A percentile compares a stretch with the other conserved stretches of the same genome.
These are phyloP conservation scores for Aplochiton taeniatus DNA, from an alignment of 2,797 vertebrate genomes.

Conservation along the genomic window DNA sequence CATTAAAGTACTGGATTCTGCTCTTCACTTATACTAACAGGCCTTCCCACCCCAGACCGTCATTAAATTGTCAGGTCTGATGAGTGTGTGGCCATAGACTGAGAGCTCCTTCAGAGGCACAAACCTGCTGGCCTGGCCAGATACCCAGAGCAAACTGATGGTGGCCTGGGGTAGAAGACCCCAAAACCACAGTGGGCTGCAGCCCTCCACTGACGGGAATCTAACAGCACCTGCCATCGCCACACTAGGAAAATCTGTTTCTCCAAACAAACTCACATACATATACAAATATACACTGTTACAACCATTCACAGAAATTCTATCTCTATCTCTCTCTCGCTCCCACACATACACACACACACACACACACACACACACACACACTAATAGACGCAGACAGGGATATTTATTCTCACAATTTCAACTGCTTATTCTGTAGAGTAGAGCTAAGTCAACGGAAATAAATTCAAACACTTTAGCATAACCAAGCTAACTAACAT, in stretches of 20 bases:
- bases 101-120: conserved; percentile 48
- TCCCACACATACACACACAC: no score
- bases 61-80: conserved; percentile 66
- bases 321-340: neutral
- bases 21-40: conserved; percentile 37
- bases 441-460: neutral
- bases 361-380: no score
- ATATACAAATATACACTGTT: neutral
- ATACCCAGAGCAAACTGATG: conserved; percentile 43
- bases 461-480: conserved; percentile 4
- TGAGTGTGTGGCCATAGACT: conserved; percentile 55
- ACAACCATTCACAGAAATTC: neutral
- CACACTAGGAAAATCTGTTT: no score
- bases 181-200: conserved; percentile 47
- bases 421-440: neutral
- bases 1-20: conserved; percentile 20
- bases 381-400: neutral
- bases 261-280: neutral
- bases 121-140: conserved; percentile 12
- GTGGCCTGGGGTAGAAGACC: conserved; percentile 50
- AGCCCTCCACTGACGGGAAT: conserved; percentile 48
- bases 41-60: conserved; percentile 17
- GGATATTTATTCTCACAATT: neutral
- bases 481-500: conserved; percentile 3
- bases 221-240: conserved; percentile 59